Base-by-base conservation (phyloP, 1,140 invertebrate species). In the Oncopodura yosiiana region DNA sequence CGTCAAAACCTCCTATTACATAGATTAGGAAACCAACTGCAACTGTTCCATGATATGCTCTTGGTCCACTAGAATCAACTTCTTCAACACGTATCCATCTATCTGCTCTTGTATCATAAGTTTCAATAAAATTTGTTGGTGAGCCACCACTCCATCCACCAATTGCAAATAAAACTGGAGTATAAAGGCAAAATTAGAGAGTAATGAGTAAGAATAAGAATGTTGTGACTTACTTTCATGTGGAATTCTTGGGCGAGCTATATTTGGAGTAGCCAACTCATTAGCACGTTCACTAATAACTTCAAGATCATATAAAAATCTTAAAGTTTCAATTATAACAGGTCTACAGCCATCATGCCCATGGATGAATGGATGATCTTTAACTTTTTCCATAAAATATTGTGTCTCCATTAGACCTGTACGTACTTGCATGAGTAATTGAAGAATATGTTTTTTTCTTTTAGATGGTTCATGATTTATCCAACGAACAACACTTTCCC, bases 341-440 rank as follows among this genome's bases (percentile, higher is more conserved):
- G 81, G 80, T 24, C 78, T 72, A 59, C 82, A 83, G 2, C 71
- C 71, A 6, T 81, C 78, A 57, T 78, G 79, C 2, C 76, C 74
- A 2, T 73, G 69, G 0, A 84, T 81, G 65, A 77, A 82, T 8
- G 71, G 76, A 24, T 48, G 50, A 27, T 61, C 62, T 53, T 57
- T 66, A 37, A 81, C 78, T 53, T 78, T 76, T 62, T 84, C 81
- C 21, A 84, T 69, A 65, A 86, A 84, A 65, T 79, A 85, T 53
- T 69, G 87, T 0, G 86, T 88, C 49, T 90, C 84, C 63, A 94
- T 73, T 1, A 94, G 72, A 4, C 90, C 89, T 2, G 93, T 75
- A 18, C 89, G 76, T 57, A 90, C 83, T 49, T 82, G 82, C 34
- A 78, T 78, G 77, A 94, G 82, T 1, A 94, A 69, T 27, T 79